Evolutionary conservation across 2,113 vertebrate species (phyloP), one percentile per base, ranked within the genome.

Genomic region (Origma solitaria): DNA sequence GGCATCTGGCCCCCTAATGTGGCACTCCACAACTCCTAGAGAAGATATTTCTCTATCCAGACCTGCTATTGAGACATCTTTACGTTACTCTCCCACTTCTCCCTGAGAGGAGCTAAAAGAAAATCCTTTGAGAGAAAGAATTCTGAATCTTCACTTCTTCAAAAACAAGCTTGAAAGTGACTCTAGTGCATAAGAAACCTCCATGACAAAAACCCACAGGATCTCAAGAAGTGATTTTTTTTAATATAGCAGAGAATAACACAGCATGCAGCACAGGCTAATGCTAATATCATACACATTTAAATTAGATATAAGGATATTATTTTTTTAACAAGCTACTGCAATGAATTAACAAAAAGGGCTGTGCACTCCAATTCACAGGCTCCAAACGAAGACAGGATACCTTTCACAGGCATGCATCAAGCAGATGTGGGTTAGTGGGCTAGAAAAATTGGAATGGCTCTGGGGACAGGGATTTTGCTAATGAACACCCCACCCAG

Each of bases 281-380:
- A 83, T 6, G 11, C 54, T 88, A 95, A 90, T 81, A 66, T 51
- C 47, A 65, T n/a, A 75, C 38, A 86, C 47, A 81, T 78, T 92
- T 94, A 92, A 93, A 93, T 93, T 73, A 92, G 87, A 81, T 54
- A 86, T 47, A 73, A 90, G 47, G 62, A 69, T 94, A 56, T 79
- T 71, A 15, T 44, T 86, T 66, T 81, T 95, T 88, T 76, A 87
- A 85, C 1, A 1, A 94, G 42, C 53, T 60, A 58, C 30, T 81
- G 72, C 60, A 85, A 76, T 44, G 79, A 87, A 87, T 60, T 85
- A 90, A 69, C 58, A 76, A 65, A 64, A 88, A 85, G 42, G 44
- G 45, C 37, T 87, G 31, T 3, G 0, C 80, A 85, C 62, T 73
- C 51, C 54, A 58, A 15, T 71, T 88, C 50, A 68, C 33, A 64